Base-by-base conservation (phyloP, 2,113 vertebrate species). In the Peromyscus maniculatus region DNA sequence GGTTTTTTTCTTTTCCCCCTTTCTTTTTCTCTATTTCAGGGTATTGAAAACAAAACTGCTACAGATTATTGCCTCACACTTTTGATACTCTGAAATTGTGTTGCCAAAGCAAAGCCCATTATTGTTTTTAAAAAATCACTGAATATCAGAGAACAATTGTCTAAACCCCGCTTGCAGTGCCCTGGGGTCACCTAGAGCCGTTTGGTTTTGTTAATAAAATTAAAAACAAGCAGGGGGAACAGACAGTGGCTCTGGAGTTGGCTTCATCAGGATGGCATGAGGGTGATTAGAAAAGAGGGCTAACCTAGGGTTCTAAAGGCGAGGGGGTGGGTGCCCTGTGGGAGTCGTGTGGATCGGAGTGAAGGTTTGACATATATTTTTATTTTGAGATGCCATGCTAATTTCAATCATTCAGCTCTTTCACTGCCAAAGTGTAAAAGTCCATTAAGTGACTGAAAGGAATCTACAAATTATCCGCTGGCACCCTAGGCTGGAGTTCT, bases 361-460 rank as follows among this genome's bases (percentile, higher is more conserved):
- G 88, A 95, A 87, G 80, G 96, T 97, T 93, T 98, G 97, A 98
- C 97, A 83, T 97, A 77, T 96, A 98, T 97, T 98, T 98, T 98
- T 98, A 98, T 98, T 98, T 98, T 97, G 96, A 96, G 97, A 93
- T 10, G 0, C 98, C 97, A 69, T 89, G 88, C 93, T 98, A 97
- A 97, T 98, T 98, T 97, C 97, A 89, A 92, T 98, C 98, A 95
- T 95, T 98, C 96, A 97, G 89, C 57, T 94, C 82, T 98, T 98
- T 98, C 96, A 94, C 96, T 98, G 98, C 97, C 98, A 98, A 98
- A 98, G 97, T 98, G 97, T 98, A 97, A 87, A 99, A 98, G 98
- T 98, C 98, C 97, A 98, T 98, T 98, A 98, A 0, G 19, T 89
- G 97, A 92, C 97, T 98, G 98, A 98, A 98, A 98, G 97, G 96